phyloP scores from a whole-genome alignment of 2,888 invertebrate genomes.

The Megamerina dolium region DNA sequence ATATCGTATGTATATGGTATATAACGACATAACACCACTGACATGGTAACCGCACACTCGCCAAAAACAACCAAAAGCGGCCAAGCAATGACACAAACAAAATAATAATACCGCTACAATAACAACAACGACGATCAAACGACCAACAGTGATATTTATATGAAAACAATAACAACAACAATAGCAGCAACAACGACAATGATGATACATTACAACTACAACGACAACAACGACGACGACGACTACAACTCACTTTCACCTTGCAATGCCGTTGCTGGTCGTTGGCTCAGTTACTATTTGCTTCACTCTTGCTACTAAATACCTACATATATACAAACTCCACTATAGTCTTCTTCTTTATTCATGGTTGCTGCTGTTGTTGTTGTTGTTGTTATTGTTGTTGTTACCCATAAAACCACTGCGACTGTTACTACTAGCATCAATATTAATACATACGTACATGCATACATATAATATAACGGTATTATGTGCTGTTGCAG shows the following conservation, averaged over 20 bases:
- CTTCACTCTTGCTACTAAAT: conserved; percentile 1
- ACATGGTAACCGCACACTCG: conserved; percentile 11
- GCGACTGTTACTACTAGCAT: too few species aligned
- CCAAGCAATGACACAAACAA: too few species aligned
- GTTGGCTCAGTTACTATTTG: conserved; percentile 37
- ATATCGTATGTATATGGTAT: too few species aligned
- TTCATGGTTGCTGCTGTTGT: conserved; percentile 7
- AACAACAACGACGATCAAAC: conserved; percentile 1
- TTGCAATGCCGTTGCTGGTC: conserved; percentile 50
- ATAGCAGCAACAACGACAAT: neutral
- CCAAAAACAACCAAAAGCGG: conserved; percentile 6
- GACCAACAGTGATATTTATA: conserved; percentile 8
- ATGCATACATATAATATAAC: too few species aligned
- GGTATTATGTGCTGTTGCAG: conserved; percentile 16
- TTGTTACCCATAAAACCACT: too few species aligned
- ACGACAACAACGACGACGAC: conserved; percentile 19
- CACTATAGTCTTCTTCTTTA: conserved; percentile 4
- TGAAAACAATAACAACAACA: conserved; percentile 5
- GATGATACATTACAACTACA: neutral
- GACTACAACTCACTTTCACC: conserved; percentile 45
- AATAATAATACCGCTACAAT: neutral
- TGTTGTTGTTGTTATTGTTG: conserved; percentile 12
- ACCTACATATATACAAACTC: too few species aligned
- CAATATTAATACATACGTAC: too few species aligned
- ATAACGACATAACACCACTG: too few species aligned